phyloP scores from a whole-genome alignment of 2,888 invertebrate species.

The Thymelicus acteon region DNA sequence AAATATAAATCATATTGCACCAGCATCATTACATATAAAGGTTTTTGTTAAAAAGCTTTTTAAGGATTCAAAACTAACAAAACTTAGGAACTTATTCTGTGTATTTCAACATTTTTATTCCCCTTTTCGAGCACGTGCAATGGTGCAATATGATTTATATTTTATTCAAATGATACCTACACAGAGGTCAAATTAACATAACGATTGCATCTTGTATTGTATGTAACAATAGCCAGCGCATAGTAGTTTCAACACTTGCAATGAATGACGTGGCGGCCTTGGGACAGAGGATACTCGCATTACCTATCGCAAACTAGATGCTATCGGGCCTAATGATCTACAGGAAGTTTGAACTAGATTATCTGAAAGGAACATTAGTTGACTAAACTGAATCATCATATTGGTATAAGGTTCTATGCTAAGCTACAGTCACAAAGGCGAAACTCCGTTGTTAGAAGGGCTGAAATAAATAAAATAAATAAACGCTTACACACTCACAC shows the following conservation, averaged over 20 bases:
- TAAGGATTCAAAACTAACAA: too few relatives aligned
- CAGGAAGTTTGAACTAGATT: conserved; percentile 28
- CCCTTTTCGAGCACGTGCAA: neutral
- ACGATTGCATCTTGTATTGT: conserved; percentile 31
- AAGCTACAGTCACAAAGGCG: too few relatives aligned
- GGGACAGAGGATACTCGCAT: conserved; percentile 55
- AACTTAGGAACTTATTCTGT: too few relatives aligned
- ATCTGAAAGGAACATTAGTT: conserved; percentile 12
- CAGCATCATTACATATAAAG: too few relatives aligned
- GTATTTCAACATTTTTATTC: too few relatives aligned
- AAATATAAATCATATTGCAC: too few relatives aligned
- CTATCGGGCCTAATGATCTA: conserved; percentile 14
- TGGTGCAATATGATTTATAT: conserved; percentile 4
- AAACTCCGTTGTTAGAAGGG: too few relatives aligned
- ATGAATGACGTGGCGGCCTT: conserved; percentile 53
- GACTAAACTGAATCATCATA: conserved; percentile 2
- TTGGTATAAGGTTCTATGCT: neutral
- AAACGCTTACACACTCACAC: too few relatives aligned
- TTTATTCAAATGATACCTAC: conserved; percentile 10
- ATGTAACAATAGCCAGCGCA: conserved; percentile 27
- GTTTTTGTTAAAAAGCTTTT: too few relatives aligned
- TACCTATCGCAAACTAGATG: conserved; percentile 19
- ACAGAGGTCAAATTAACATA: conserved; percentile 21
- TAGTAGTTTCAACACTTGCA: conserved; percentile 34
- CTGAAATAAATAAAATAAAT: too few relatives aligned